Base-by-base conservation (phyloP, 2,797 vertebrate genomes). In the Micrastur ruficollis region DNA sequence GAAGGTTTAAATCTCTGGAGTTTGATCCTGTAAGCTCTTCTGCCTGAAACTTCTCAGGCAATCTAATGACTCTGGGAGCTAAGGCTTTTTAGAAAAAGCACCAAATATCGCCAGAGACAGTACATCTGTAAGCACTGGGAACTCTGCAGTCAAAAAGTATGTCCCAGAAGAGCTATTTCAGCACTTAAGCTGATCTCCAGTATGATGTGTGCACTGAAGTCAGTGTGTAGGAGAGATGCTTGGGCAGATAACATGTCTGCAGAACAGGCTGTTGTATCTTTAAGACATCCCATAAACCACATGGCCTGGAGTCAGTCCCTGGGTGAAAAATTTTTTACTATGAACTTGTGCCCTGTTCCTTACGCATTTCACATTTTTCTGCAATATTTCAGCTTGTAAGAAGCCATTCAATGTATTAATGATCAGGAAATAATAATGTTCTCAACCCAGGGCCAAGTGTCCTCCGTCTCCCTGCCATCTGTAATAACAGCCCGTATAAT, bases 361-460 rank as follows among this genome's bases (percentile, higher is more conserved):
- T 52, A 86, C 27, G 46, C 32, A 4, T 83, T 81, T 87, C 84
- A 61, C 38, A 18, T 80, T 90, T n/a, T 63, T 11, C 58, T 81
- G 82, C 76, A 81, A 76, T 62, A 50, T 81, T 95, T 84, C 76
- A 81, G 53, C 81, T 82, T 62, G 73, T 72, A 68, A 80, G 91
- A 32, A 81, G 87, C 58, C 53, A 49, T 61, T 91, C 65, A 50
- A 8, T 12, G 68, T 52, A 65, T 66, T 66, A 52, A 70, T 84
- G 73, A 83, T 25, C 85, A 95, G 87, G 87, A 91, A 92, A 88
- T 70, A 90, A 79, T 88, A 88, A 88, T 5, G 16, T 75, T 86
- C 80, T 71, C 91, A 85, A 90, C 89, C 83, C 63, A 80, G 40
- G 58, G 93, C 83, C 91, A 90, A 90, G 82, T 25, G 36, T 47